These are phyloP conservation scores for Pogonognathellus flavescens DNA, from an alignment of 1,140 invertebrate species.

Conservation along the genomic window DNA sequence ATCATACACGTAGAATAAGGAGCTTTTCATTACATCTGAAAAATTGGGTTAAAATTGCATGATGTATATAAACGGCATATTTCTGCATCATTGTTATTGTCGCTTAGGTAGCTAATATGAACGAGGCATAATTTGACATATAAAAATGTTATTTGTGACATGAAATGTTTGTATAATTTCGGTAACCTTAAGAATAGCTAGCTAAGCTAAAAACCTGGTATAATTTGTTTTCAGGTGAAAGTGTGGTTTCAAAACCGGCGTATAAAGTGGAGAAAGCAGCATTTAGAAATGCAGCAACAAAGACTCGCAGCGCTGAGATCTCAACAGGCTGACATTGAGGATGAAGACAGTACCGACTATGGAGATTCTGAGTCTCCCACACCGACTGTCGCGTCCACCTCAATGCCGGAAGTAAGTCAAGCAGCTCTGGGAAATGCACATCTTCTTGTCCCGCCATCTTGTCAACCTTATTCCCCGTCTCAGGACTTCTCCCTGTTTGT, in stretches of 20 bases:
- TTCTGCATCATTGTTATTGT: too few relatives aligned
- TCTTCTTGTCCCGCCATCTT: not conserved
- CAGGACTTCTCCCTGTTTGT: not conserved
- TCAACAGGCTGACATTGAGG: slow-evolving; percentile 67
- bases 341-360: slow-evolving; percentile 52
- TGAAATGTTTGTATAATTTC: too few relatives aligned
- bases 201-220: slow-evolving; percentile 63
- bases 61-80: too few relatives aligned
- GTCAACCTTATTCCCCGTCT: not conserved
- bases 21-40: too few relatives aligned
- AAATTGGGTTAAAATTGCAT: too few relatives aligned
- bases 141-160: too few relatives aligned
- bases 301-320: slow-evolving; percentile 82
- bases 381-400: slow-evolving; percentile 12
- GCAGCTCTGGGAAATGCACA: not conserved
- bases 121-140: too few relatives aligned
- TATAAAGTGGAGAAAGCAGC: slow-evolving; percentile 96
- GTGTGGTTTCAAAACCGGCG: slow-evolving; percentile 98
- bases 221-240: slow-evolving; percentile 80
- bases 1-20: too few relatives aligned
- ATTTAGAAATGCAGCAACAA: slow-evolving; percentile 91
- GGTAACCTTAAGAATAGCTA: too few relatives aligned
- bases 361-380: slow-evolving; percentile 43
- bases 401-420: not conserved
- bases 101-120: too few relatives aligned